These are phyloP conservation scores for Macropis europaea DNA, from an alignment of 2,888 invertebrate genomes.

Conservation along the genomic window DNA sequence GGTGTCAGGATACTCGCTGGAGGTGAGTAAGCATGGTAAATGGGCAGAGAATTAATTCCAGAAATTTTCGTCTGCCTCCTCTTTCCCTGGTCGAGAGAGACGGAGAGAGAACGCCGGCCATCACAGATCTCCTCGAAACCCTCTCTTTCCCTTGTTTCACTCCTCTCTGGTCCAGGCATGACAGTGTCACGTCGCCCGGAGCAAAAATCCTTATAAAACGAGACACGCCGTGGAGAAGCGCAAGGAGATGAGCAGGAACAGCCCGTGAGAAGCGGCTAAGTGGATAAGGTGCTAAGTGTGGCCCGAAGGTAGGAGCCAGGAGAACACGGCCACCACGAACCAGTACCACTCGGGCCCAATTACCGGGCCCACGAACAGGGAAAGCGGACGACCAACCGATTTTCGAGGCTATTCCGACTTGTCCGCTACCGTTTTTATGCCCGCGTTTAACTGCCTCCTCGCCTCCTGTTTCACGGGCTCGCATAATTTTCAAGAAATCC, in stretches of 20 bases:
- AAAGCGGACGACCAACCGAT: conserved; percentile 48
- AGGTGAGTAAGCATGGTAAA: conserved; percentile 64
- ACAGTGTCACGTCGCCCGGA: conserved; percentile 77
- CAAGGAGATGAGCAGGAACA: conserved; percentile 65
- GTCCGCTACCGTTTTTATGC: conserved; percentile 39
- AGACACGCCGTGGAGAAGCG: conserved; percentile 71
- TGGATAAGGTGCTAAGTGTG: conserved; percentile 78
- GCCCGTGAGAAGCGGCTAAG: conserved; percentile 77
- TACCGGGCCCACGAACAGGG: conserved; percentile 54
- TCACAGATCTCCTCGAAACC: background rate
- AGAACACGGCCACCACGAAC: conserved; percentile 50
- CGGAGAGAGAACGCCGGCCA: no score
- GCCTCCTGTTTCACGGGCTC: background rate
- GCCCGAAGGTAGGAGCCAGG: conserved; percentile 65
- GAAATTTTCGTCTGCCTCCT: conserved; percentile 63
- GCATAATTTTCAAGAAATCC: background rate
- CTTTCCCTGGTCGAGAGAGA: conserved; percentile 42
- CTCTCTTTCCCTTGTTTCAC: conserved; percentile 6
- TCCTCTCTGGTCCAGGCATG: conserved; percentile 61
- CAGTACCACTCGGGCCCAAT: conserved; percentile 60
- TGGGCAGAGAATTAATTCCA: conserved; percentile 75
- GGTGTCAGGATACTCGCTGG: conserved; percentile 54
- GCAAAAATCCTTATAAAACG: conserved; percentile 76
- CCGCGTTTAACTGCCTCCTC: conserved; percentile 5
- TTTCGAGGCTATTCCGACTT: conserved; percentile 40